Evolutionary conservation across 2,797 vertebrate genomes (phyloP), one percentile per base, ranked within the genome.

Genomic region (Decapterus maruadsi): DNA sequence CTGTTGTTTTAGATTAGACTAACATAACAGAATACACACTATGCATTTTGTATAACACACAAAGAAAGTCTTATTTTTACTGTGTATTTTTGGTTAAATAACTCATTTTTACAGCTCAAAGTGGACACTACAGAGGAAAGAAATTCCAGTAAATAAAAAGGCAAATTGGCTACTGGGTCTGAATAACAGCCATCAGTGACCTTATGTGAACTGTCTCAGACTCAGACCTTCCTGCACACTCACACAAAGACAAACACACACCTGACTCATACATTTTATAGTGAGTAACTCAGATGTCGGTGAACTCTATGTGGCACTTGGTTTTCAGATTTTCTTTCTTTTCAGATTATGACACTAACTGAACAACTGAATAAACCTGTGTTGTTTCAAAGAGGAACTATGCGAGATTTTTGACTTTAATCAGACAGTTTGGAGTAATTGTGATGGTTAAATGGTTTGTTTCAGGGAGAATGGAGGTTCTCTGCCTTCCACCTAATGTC

Each of bases 121-220:
- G 26, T 26, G 26, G 40, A 38, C 10, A 26, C 16, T 26, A 22
- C n/a, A 48, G 1, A 38, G 22, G 51, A 31, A 59, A 36, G n/a
- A 56, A 61, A n/a, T 43, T 11, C 46, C 3, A 63, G 16, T 14
- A 1, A 62, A 68, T 26, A 56, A 59, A 40, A 16, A 26, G 45
- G 10, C 0, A 51, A 65, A 46, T n/a, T 26, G 12, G 54, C 20
- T n/a, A 22, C 14, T 7, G n/a, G 14, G 20, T 58, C 43, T 75
- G 56, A 36, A 34, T 16, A 45, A 36, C 46, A 40, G 42, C 48
- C 12, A 36, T 65, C 42, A 1, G 29, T 59, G 26, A 73, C 31
- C 14, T 68, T 62, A 20, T 40, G 57, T 34, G 55, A 14, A 62
- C 40, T 45, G 65, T 56, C 42, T 51, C 40, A 42, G 42, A 40